Conservation (phyloP, 2,888 invertebrate species). For the Lamproptera curius region DNA sequence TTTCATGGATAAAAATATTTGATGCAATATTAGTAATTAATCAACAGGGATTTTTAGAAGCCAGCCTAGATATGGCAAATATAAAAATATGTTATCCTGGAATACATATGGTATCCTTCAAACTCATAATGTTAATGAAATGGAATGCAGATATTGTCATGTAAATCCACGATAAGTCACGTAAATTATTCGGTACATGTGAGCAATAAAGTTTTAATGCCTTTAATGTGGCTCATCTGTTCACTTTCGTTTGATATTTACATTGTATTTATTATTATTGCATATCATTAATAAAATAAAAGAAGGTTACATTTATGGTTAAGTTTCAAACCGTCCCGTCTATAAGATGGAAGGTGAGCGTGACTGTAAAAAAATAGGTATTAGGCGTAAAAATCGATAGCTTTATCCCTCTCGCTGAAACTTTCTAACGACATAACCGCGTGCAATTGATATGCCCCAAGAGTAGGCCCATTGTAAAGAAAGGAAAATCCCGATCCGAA, state of each 20-base stretch:
- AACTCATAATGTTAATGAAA: conserved; percentile 67
- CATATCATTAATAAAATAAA: conserved; percentile 2
- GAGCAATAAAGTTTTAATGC: conserved; percentile 10
- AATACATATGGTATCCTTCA: not conserved
- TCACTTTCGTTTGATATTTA: not conserved
- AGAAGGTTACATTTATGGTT: too few relatives aligned
- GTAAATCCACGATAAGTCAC: conserved; percentile 46
- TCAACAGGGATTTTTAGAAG: too few relatives aligned
- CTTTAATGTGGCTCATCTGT: conserved; percentile 4
- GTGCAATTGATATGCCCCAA: conserved; percentile 78
- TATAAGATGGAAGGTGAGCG: not conserved
- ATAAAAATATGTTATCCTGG: too few relatives aligned
- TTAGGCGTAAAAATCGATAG: conserved; percentile 69
- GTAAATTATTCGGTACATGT: conserved; percentile 32
- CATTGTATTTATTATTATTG: too few relatives aligned
- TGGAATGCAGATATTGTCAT: conserved; percentile 48
- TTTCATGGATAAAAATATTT: not conserved
- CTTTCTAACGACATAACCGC: conserved; percentile 79
- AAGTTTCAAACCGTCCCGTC: not conserved
- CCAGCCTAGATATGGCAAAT: too few relatives aligned
- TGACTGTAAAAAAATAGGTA: conserved; percentile 32
- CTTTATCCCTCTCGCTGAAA: conserved; percentile 55
- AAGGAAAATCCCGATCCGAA: conserved; percentile 77
- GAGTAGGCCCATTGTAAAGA: conserved; percentile 78
- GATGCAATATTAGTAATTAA: not conserved